phyloP scores from a whole-genome alignment of 2,797 vertebrate species.

The Otolemur crassicaudatus region DNA sequence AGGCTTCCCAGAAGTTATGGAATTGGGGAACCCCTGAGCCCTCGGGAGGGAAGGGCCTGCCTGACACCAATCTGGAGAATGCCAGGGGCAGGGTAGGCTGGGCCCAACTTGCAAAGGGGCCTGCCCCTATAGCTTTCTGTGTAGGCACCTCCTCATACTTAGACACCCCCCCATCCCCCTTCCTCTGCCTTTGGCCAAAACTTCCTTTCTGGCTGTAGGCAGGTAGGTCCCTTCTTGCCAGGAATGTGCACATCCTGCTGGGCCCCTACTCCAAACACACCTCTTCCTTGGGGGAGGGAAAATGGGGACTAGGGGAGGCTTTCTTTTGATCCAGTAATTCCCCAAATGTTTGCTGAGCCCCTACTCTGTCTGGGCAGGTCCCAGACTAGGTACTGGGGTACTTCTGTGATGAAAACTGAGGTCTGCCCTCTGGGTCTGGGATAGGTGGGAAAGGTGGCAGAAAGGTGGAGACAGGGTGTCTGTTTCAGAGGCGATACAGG shows the following conservation, averaged over 20 bases:
- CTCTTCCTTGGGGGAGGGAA: constrained; percentile 48
- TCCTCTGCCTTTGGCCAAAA: constrained; percentile 43
- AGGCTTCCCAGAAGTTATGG: constrained; percentile 22
- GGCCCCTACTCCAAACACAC: constrained; percentile 63
- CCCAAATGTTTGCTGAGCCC: constrained; percentile 46
- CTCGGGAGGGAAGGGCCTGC: not conserved
- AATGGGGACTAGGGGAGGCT: not conserved
- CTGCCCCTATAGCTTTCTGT: not conserved
- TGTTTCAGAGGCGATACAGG: not conserved
- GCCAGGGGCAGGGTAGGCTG: not conserved
- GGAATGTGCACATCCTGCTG: constrained; percentile 59
- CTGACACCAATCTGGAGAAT: constrained; percentile 10
- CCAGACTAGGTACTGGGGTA: constrained; percentile 32
- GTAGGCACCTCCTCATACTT: not conserved
- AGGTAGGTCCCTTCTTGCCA: constrained; percentile 61
- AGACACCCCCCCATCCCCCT: not conserved
- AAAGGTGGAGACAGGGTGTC: not conserved
- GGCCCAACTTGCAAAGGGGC: not conserved
- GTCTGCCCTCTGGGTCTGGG: not conserved
- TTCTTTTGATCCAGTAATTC: constrained; percentile 66
- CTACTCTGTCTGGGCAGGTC: constrained; percentile 49
- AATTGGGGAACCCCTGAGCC: constrained; percentile 33
- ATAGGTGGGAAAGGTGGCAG: not conserved
- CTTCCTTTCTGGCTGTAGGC: constrained; percentile 52
- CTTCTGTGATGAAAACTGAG: not conserved